Evolutionary conservation across 2,888 invertebrate genomes (phyloP).

Genomic region (Pseudococcus viburni): DNA sequence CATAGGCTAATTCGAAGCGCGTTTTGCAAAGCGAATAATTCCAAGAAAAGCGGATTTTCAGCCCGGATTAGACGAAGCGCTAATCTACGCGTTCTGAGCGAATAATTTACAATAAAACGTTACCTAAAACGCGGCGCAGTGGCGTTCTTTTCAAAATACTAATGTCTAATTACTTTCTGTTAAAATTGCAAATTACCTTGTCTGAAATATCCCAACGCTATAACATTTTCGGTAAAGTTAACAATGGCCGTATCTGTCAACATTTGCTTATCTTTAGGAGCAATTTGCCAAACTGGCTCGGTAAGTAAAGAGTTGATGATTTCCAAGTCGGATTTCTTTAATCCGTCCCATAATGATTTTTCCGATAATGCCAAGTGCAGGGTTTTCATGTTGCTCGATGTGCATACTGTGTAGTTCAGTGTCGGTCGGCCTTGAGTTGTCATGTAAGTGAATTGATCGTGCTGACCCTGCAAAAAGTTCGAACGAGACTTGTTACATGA

Average conservation of each 20-base stretch:
- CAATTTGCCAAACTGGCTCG: slow-evolving; percentile 91
- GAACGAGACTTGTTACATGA: no score
- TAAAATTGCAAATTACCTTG: slow-evolving; percentile 76
- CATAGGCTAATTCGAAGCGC: slow-evolving; percentile 22
- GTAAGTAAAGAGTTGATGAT: slow-evolving; percentile 83
- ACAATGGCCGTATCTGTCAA: slow-evolving; percentile 81
- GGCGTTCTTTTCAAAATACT: slow-evolving; percentile 24
- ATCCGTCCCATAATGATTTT: slow-evolving; percentile 86
- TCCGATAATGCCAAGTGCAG: slow-evolving; percentile 85
- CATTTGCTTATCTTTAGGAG: slow-evolving; percentile 78
- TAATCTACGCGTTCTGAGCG: slow-evolving; percentile 18
- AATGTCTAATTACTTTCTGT: slow-evolving; percentile 47
- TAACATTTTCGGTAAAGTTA: slow-evolving; percentile 87
- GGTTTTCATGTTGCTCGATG: slow-evolving; percentile 83
- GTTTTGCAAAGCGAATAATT: slow-evolving; percentile 40
- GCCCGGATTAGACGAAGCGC: slow-evolving; percentile 45
- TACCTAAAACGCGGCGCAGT: background rate
- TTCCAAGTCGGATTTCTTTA: slow-evolving; percentile 82
- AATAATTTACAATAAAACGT: slow-evolving; percentile 51
- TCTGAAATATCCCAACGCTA: slow-evolving; percentile 82
- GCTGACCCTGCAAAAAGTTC: slow-evolving; percentile 79
- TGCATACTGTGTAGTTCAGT: slow-evolving; percentile 88
- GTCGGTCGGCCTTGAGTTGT: slow-evolving; percentile 80
- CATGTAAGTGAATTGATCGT: slow-evolving; percentile 85
- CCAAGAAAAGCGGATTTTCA: slow-evolving; percentile 41